Evolutionary conservation across 2,797 vertebrate species (phyloP).

Genomic region (Rhinichthys osculus): DNA sequence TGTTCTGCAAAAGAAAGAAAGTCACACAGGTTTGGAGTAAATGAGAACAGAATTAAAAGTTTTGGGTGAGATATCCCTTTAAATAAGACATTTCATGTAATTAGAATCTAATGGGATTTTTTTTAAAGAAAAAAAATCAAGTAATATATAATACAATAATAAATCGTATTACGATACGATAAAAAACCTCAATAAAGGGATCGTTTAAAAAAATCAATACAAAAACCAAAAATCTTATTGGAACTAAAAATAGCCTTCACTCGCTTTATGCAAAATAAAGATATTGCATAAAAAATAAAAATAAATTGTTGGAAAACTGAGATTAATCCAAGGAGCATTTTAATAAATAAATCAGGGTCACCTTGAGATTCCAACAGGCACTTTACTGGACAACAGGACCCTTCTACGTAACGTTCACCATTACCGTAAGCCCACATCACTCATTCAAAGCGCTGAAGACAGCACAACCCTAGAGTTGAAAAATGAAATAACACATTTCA

Average conservation of each 20-base stretch:
- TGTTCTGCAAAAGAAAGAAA: too few relatives aligned
- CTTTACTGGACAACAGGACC: conserved; percentile 43
- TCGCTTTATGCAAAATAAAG: not conserved
- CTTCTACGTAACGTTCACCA: conserved; percentile 28
- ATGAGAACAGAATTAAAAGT: too few relatives aligned
- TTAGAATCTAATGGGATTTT: too few relatives aligned
- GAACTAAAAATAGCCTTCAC: not conserved
- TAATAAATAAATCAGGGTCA: conserved; percentile 43
- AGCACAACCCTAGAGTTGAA: conserved; percentile 45
- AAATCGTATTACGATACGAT: too few relatives aligned
- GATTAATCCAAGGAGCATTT: conserved; percentile 1
- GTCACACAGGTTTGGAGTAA: too few relatives aligned
- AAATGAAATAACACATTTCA: conserved; percentile 50
- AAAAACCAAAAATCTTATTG: too few relatives aligned
- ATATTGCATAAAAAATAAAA: not conserved
- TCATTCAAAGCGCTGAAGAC: conserved; percentile 39
- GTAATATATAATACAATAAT: too few relatives aligned
- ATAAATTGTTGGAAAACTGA: not conserved
- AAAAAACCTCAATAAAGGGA: too few relatives aligned
- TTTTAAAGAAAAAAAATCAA: too few relatives aligned
- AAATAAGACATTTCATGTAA: too few relatives aligned
- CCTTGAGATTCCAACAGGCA: conserved; percentile 43
- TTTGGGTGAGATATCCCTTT: too few relatives aligned
- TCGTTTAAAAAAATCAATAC: too few relatives aligned
- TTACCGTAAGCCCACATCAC: conserved; percentile 43